Evolutionary conservation across 2,797 vertebrate genomes (phyloP).

Genomic region (Manis crassicaudata): DNA sequence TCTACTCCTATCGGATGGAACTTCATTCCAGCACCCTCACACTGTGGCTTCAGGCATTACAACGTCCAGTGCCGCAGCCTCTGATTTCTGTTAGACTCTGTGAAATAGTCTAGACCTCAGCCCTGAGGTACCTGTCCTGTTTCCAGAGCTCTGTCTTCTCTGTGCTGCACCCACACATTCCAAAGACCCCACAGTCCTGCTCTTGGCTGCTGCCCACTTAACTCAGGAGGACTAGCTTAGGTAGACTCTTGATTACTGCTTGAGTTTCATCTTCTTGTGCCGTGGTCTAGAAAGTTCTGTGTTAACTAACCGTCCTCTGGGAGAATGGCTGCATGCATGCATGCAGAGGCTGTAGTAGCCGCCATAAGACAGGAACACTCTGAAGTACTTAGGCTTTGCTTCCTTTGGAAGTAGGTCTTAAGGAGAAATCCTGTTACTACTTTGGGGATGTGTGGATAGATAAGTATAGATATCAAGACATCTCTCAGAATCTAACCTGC

Average conservation of each 20-base stretch:
- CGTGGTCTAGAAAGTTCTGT: background rate
- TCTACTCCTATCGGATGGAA: background rate
- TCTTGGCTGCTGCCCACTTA: background rate
- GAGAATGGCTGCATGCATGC: background rate
- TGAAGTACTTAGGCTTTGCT: background rate
- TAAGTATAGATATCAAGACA: no score
- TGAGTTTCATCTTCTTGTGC: background rate
- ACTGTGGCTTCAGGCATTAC: background rate
- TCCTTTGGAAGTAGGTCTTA: background rate
- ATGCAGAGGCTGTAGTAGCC: background rate
- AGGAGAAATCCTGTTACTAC: background rate
- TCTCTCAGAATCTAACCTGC: background rate
- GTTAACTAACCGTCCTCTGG: background rate
- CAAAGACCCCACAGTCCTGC: background rate
- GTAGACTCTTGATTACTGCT: background rate
- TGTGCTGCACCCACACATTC: background rate
- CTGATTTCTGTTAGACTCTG: background rate
- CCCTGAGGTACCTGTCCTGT: background rate
- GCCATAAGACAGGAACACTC: background rate
- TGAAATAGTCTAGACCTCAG: background rate
- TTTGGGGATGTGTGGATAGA: background rate
- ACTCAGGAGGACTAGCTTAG: background rate
- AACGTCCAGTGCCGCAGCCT: background rate
- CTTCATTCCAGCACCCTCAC: background rate
- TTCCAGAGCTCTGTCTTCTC: background rate